Evolutionary conservation across 2,797 vertebrate species (phyloP).

Genomic region (Myotis vivesi): DNA sequence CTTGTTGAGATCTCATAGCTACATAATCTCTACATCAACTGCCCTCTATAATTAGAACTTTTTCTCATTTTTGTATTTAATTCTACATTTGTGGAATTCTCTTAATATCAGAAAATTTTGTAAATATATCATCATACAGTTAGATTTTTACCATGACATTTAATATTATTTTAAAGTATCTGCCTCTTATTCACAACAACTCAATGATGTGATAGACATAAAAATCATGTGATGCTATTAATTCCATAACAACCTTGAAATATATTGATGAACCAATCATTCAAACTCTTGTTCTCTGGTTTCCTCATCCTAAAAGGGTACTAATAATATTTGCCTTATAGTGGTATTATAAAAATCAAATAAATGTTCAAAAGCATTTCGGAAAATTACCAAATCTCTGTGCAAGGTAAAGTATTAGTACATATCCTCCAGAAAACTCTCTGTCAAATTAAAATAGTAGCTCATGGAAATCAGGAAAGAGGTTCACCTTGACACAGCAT

Average conservation of each 20-base stretch:
- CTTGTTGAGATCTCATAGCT: neutral
- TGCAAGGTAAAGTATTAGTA: neutral
- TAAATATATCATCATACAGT: neutral
- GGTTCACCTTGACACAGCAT: neutral
- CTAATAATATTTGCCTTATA: neutral
- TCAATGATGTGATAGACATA: neutral
- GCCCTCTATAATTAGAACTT: neutral
- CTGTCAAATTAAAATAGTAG: neutral
- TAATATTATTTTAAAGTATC: neutral
- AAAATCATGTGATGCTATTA: neutral
- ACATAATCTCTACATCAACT: neutral
- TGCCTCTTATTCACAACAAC: neutral
- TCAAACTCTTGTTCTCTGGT: neutral
- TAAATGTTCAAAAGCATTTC: neutral
- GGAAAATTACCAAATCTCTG: neutral
- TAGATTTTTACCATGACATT: conserved; percentile 11
- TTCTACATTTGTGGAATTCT: neutral
- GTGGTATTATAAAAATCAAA: neutral
- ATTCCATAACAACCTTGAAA: neutral
- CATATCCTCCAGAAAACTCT: neutral
- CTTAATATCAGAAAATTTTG: neutral
- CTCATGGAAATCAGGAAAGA: neutral
- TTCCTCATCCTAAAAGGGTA: neutral
- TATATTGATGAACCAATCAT: neutral
- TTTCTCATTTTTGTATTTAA: neutral